These are phyloP conservation scores for Heteropelma amictum DNA, from an alignment of 2,888 invertebrate species.

Conservation along the genomic window DNA sequence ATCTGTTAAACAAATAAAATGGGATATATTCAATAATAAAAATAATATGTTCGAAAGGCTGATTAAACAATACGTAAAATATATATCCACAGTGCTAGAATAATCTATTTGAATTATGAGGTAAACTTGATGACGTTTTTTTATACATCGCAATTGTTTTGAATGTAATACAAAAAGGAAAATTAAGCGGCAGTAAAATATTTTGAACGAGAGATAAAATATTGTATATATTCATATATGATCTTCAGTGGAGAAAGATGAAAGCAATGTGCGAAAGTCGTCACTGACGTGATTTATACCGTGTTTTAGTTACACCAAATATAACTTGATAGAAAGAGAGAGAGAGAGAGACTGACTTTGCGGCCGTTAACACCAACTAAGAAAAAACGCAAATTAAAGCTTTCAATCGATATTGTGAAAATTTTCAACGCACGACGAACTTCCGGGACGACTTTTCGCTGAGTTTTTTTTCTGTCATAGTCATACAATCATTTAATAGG, in stretches of 20 bases:
- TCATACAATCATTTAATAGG: no score
- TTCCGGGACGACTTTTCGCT: not conserved
- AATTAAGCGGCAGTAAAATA: not conserved
- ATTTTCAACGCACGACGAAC: not conserved
- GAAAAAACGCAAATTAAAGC: not conserved
- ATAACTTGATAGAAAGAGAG: no score
- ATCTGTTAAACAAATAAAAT: slow-evolving; percentile 14
- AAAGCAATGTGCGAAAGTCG: slow-evolving; percentile 2
- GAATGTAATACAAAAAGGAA: not conserved
- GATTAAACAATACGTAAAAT: slow-evolving; percentile 52
- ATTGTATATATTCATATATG: no score
- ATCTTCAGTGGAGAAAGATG: slow-evolving; percentile 18
- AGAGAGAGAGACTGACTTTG: not conserved
- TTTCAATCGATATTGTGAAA: not conserved
- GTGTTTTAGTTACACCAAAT: no score
- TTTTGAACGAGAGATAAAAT: not conserved
- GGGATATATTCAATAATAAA: slow-evolving; percentile 25
- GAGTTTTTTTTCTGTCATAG: no score
- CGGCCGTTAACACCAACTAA: not conserved
- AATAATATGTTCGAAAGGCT: slow-evolving; percentile 53
- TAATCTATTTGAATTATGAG: slow-evolving; percentile 2
- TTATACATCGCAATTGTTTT: not conserved
- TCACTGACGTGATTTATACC: not conserved
- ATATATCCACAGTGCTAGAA: not conserved
- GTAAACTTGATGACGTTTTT: no score